Evolutionary conservation across 2,113 vertebrate species (phyloP).

Genomic region (Epinephelus cyanopodus): DNA sequence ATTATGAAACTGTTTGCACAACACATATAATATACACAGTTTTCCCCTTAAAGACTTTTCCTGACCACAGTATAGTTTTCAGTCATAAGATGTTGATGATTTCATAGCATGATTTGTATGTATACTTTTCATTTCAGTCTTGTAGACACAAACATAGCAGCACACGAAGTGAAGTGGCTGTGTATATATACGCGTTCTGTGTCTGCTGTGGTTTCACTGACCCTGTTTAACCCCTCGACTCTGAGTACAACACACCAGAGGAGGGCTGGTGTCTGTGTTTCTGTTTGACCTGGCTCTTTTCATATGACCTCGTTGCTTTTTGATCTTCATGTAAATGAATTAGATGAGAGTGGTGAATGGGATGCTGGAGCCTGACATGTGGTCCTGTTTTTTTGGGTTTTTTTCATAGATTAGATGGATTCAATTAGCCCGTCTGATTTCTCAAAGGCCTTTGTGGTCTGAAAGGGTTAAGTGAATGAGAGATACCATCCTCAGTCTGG

Average conservation of each 20-base stretch:
- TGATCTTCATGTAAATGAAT: conserved; percentile 74
- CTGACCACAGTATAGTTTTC: not conserved
- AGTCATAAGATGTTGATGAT: not conserved
- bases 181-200: not conserved
- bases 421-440: conserved; percentile 70
- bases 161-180: not conserved
- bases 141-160: not conserved
- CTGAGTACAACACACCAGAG: not conserved
- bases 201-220: conserved; percentile 3
- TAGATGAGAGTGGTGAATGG: conserved; percentile 60
- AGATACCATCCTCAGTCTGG: conserved; percentile 64
- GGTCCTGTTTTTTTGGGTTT: conserved; percentile 40
- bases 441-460: conserved; percentile 63
- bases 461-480: conserved; percentile 70
- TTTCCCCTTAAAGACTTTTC: not conserved
- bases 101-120: not conserved
- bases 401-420: conserved; percentile 63
- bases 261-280: conserved; percentile 38
- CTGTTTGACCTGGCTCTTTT: conserved; percentile 52
- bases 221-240: conserved; percentile 23
- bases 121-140: not conserved
- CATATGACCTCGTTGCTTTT: conserved; percentile 57
- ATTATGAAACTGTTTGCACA: not conserved
- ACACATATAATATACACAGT: not conserved
- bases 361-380: conserved; percentile 65